Evolutionary conservation across 1,140 invertebrate species (phyloP), one percentile per base, ranked within the genome.

Genomic region (Diorhabda elongata): DNA sequence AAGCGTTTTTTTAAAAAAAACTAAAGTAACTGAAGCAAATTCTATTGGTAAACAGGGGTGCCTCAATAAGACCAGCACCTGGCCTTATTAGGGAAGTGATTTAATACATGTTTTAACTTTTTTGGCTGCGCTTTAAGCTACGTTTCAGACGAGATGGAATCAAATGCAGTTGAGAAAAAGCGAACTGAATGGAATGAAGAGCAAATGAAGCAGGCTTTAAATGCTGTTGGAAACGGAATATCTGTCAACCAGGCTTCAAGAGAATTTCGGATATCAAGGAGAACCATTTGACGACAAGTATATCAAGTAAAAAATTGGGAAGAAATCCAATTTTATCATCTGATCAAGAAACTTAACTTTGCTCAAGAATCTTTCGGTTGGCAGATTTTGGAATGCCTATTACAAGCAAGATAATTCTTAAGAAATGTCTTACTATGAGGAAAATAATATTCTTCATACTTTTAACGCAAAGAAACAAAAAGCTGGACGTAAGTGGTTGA

Each of bases 321-420:
- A 60, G 58, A 60, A 60, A 60, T 60, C n/a, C 58, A 6, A 60
- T 60, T 60, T 60, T 5, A 11, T 60, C 58, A 60, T 42, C 41
- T 60, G 58, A 60, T 60, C 58, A 52, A 52, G 45, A 52, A 52
- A 52, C 45, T 52, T 2, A 52, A 52, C 45, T 52, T 52, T 52
- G 45, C 45, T 52, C 45, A 52, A 52, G 8, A 52, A 52, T 52
- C 5, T 52, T 2, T 52, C 45, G 45, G 5, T 9, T 52, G 1
- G 45, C 45, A 2, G 45, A 52, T 9, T 1, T 52, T 52, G 45
- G 2, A 52, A 52, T 52, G 45, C 45, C 45, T 52, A 26, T 26
- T 1, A 9, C 5, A 6, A 52, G 45, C 45, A 52, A 52, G 45
- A 52, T 52, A 52, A 52, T 52, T 52, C 1, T 26, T 5, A 52